Percentiles rank a stretch among this genome's conserved stretches.
These are phyloP conservation scores for Pipistrellus pygmaeus DNA, from an alignment of 2,797 vertebrate genomes.

Conservation along the genomic window DNA sequence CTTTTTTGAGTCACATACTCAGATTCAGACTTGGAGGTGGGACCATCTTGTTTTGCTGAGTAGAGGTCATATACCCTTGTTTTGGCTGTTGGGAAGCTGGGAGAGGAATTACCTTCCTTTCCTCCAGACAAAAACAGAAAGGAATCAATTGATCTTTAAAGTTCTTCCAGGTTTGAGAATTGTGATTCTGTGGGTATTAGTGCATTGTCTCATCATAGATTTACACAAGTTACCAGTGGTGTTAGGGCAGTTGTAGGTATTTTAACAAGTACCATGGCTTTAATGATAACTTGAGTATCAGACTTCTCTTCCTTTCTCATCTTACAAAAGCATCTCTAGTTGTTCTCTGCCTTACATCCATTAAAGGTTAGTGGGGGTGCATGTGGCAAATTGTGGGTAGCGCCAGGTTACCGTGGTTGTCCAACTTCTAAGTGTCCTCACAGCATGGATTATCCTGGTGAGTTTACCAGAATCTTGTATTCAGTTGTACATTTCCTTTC, in stretches of 20 bases:
- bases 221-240: background rate
- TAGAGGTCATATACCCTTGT: background rate
- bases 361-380: background rate
- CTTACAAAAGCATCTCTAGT: background rate
- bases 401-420: background rate
- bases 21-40: conserved; percentile 6
- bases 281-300: background rate
- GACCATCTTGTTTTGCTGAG: background rate
- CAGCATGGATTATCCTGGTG: background rate
- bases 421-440: background rate
- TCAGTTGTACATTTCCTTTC: conserved; percentile 43
- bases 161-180: background rate
- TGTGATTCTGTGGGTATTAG: background rate
- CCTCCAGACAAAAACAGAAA: background rate
- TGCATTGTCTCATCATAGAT: background rate
- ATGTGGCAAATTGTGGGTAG: conserved; percentile 8
- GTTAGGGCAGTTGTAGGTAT: background rate
- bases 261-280: background rate
- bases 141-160: conserved; percentile 10
- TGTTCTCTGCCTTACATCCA: background rate
- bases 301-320: conserved; percentile 31
- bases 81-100: background rate
- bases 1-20: conserved; percentile 3
- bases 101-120: background rate
- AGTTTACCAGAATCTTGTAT: conserved; percentile 37